Evolutionary conservation across 2,888 invertebrate species (phyloP).

Genomic region (Athrips mouffetella): DNA sequence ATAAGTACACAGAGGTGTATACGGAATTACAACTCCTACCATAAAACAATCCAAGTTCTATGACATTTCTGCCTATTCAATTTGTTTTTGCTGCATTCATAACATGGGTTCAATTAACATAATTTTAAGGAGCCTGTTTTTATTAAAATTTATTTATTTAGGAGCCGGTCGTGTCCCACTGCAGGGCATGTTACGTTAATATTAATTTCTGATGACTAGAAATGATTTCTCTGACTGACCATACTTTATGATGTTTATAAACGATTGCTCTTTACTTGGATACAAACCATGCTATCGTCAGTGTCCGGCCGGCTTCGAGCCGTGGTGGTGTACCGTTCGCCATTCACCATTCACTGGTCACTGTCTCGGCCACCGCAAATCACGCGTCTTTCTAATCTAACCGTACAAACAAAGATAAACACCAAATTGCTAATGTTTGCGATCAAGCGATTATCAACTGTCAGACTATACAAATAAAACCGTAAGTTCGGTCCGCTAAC

Average conservation of each 20-base stretch:
- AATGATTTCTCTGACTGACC: slow-evolving; percentile 34
- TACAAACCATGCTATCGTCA: slow-evolving; percentile 43
- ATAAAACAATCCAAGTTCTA: no score
- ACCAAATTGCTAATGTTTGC: background rate
- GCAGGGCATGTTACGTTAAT: no score
- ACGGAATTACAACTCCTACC: no score
- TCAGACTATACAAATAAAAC: background rate
- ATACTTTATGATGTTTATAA: slow-evolving; percentile 58
- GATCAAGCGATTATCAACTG: background rate
- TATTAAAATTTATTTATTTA: no score
- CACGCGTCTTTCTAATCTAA: background rate
- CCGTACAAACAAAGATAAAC: background rate
- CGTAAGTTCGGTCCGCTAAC: background rate
- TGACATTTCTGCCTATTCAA: no score
- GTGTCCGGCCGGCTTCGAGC: slow-evolving; percentile 28
- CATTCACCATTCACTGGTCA: slow-evolving; percentile 32
- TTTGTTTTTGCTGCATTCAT: no score
- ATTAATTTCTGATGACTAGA: no score
- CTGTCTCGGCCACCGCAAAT: background rate
- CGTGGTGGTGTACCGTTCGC: slow-evolving; percentile 7
- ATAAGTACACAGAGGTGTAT: no score
- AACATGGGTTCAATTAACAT: no score
- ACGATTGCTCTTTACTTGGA: slow-evolving; percentile 53
- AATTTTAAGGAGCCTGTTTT: no score
- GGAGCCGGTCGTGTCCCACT: no score